Evolutionary conservation across 2,113 vertebrate genomes (phyloP).

Genomic region (Callipepla californica): DNA sequence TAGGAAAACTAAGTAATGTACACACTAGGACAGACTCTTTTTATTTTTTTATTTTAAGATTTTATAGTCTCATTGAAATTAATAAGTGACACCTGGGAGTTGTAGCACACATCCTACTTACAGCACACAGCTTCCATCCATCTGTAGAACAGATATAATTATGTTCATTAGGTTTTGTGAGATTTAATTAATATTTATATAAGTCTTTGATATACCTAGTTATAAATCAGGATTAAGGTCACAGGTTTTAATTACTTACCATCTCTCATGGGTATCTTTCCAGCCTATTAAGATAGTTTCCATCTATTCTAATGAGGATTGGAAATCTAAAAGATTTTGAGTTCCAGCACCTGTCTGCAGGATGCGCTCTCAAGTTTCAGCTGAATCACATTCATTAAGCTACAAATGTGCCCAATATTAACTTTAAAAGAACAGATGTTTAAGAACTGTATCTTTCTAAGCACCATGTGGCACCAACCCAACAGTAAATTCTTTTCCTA

Average conservation of each 20-base stretch:
- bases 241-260: background rate
- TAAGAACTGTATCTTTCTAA: background rate
- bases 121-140: background rate
- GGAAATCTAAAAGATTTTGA: background rate
- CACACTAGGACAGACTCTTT: background rate
- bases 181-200: conserved; percentile 12
- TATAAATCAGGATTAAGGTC: background rate
- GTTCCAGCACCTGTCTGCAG: background rate
- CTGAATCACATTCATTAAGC: conserved; percentile 13
- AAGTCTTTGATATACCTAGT: background rate
- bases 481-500: conserved; percentile 26
- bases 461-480: conserved; percentile 20
- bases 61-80: background rate
- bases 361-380: background rate
- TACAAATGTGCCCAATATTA: conserved; percentile 6
- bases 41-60: background rate
- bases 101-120: background rate
- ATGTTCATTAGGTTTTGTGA: background rate
- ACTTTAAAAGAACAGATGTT: conserved; percentile 63
- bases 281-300: background rate
- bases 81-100: conserved; percentile 27
- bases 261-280: background rate
- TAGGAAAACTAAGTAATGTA: conserved; percentile 4
- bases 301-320: background rate
- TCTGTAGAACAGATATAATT: background rate